These are phyloP conservation scores for Chaetodon auriga DNA, from an alignment of 2,113 vertebrate species.

Conservation along the genomic window DNA sequence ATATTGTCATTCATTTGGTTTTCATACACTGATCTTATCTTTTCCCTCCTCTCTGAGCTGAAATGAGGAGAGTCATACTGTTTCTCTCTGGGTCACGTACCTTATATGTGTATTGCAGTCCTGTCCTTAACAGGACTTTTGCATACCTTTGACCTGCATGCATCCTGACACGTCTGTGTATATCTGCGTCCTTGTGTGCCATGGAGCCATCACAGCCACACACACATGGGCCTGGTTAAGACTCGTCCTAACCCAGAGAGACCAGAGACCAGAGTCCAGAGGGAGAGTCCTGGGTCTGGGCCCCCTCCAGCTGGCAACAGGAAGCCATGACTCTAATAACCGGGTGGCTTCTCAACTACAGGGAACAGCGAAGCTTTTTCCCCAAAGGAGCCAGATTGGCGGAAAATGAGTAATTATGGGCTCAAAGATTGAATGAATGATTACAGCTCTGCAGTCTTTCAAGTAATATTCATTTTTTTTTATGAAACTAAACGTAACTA, in stretches of 20 bases:
- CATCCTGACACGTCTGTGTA: slow-evolving; percentile 10
- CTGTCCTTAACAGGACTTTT: slow-evolving; percentile 23
- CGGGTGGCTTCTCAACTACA: slow-evolving; percentile 80
- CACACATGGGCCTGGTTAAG: slow-evolving; percentile 49
- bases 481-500: slow-evolving; percentile 65
- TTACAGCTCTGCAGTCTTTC: slow-evolving; percentile 77
- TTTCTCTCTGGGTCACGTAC: not conserved
- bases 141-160: slow-evolving; percentile 20
- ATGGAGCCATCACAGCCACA: slow-evolving; percentile 29
- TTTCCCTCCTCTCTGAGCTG: slow-evolving; percentile 16
- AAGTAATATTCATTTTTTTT: slow-evolving; percentile 80
- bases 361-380: slow-evolving; percentile 71
- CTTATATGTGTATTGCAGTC: slow-evolving; percentile 24
- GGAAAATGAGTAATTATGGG: slow-evolving; percentile 85
- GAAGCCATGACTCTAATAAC: slow-evolving; percentile 81
- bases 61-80: slow-evolving; percentile 14
- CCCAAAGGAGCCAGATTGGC: slow-evolving; percentile 76
- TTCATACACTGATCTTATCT: slow-evolving; percentile 20
- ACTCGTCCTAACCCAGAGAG: slow-evolving; percentile 48
- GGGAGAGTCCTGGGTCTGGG: slow-evolving; percentile 74
- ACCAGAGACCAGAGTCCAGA: slow-evolving; percentile 52
- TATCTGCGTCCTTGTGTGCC: slow-evolving; percentile 30
- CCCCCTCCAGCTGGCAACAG: slow-evolving; percentile 78
- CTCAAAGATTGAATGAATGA: slow-evolving; percentile 79
- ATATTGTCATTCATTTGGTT: slow-evolving; percentile 14